A percentile compares a stretch with the other conserved stretches of the same genome.
Evolutionary conservation across 1,140 invertebrate species (phyloP).

Genomic region (Linepithema humile): DNA sequence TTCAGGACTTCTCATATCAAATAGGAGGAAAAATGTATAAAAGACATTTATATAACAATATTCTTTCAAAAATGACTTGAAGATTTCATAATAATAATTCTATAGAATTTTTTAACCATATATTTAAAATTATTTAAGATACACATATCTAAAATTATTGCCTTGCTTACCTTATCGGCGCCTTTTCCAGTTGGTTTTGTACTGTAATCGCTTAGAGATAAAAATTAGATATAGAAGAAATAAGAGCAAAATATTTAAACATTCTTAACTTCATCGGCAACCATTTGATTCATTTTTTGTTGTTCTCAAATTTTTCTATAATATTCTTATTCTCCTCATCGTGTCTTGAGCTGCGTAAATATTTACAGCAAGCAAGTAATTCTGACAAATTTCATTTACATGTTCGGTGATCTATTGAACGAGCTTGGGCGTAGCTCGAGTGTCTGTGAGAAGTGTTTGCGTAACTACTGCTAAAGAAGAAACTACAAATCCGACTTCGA

Average conservation of each 20-base stretch:
- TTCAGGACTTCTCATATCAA: neutral
- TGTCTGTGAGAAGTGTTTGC: slow-evolving; percentile 57
- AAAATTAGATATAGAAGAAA: too few species aligned
- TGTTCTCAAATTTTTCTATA: neutral
- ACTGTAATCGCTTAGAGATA: slow-evolving; percentile 1
- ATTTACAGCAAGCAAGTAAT: slow-evolving; percentile 32
- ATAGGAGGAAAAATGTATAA: neutral
- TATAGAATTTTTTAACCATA: neutral
- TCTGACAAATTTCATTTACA: neutral
- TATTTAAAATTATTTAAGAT: too few species aligned
- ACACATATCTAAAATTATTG: neutral
- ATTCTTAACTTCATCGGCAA: too few species aligned
- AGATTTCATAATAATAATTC: neutral
- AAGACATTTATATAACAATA: neutral
- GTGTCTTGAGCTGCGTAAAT: slow-evolving; percentile 1
- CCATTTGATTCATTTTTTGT: neutral
- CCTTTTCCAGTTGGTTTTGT: neutral
- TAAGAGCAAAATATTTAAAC: too few species aligned
- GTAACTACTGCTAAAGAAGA: slow-evolving; percentile 54
- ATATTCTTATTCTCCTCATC: neutral
- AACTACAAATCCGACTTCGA: slow-evolving; percentile 56
- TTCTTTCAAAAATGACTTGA: neutral
- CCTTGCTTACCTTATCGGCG: neutral
- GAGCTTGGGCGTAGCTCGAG: slow-evolving; percentile 18
- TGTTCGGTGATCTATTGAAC: slow-evolving; percentile 37